Conservation (phyloP, 2,888 invertebrate species). For the Spisula subtruncata region DNA sequence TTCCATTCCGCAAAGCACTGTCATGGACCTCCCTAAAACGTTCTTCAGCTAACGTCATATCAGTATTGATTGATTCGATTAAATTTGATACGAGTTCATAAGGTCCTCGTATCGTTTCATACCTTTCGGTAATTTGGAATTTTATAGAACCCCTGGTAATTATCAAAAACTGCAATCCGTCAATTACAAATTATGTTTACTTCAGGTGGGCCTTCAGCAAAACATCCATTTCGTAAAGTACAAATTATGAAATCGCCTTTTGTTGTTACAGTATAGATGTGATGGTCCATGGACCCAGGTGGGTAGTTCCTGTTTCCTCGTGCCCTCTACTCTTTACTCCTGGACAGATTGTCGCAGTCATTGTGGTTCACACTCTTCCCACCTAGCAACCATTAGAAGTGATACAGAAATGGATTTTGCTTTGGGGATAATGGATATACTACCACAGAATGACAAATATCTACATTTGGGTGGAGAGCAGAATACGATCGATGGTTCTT, state of each 20-base stretch:
- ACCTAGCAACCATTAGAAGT: slow-evolving; percentile 1
- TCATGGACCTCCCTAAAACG: too few species aligned
- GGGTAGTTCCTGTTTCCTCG: background rate
- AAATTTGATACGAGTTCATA: too few species aligned
- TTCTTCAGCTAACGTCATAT: too few species aligned
- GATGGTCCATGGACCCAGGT: background rate
- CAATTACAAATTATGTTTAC: too few species aligned
- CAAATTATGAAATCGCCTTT: background rate
- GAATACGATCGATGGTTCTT: background rate
- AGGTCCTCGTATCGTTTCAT: too few species aligned
- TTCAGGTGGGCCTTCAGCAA: background rate
- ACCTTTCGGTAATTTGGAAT: too few species aligned
- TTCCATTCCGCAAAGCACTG: too few species aligned
- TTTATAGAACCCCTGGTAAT: background rate
- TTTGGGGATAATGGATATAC: background rate
- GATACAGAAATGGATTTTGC: background rate
- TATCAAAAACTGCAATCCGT: too few species aligned
- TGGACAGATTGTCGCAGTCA: background rate
- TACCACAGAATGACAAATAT: background rate
- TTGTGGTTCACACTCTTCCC: background rate
- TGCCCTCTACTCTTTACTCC: background rate
- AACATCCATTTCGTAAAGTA: background rate
- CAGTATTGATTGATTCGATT: too few species aligned
- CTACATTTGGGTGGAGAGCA: background rate
- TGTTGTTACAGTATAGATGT: background rate